phyloP scores from a whole-genome alignment of 2,797 vertebrate genomes.

The Enteromius argenteus region DNA sequence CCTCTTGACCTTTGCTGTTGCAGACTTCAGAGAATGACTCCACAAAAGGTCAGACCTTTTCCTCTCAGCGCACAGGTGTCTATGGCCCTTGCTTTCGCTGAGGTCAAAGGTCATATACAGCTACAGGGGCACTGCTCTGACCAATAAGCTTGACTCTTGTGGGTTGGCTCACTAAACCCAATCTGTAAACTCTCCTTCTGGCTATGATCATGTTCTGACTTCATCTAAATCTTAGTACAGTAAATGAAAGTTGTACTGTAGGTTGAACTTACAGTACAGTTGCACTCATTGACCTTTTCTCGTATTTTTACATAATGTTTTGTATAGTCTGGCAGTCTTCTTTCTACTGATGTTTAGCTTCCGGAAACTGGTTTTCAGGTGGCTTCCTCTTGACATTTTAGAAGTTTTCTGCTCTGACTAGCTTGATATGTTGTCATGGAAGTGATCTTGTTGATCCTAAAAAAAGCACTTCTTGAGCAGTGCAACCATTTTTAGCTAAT shows the following conservation, averaged over 20 bases:
- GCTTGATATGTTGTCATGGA: neutral
- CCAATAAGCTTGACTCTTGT: slow-evolving; percentile 17
- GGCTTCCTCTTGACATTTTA: neutral
- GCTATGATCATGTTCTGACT: neutral
- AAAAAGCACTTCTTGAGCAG: neutral
- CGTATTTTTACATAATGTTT: neutral
- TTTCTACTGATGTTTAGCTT: neutral
- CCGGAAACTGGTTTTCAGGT: neutral
- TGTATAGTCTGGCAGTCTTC: neutral
- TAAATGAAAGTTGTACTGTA: neutral
- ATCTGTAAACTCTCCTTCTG: neutral
- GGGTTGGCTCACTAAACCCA: neutral
- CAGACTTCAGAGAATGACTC: slow-evolving; percentile 62
- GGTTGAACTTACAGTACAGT: neutral
- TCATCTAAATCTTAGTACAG: neutral
- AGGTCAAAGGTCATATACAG: slow-evolving; percentile 70
- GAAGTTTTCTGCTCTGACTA: neutral
- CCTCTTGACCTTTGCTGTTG: slow-evolving; percentile 70
- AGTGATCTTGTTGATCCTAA: too few species aligned
- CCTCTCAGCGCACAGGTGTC: slow-evolving; percentile 72
- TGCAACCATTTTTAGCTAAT: neutral
- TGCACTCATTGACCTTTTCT: neutral
- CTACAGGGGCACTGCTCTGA: slow-evolving; percentile 26
- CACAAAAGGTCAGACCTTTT: slow-evolving; percentile 68
- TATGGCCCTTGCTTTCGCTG: slow-evolving; percentile 60